A percentile compares a stretch with the other conserved stretches of the same genome.
Conservation (phyloP, 2,113 vertebrate species). For the Rostratula benghalensis region DNA sequence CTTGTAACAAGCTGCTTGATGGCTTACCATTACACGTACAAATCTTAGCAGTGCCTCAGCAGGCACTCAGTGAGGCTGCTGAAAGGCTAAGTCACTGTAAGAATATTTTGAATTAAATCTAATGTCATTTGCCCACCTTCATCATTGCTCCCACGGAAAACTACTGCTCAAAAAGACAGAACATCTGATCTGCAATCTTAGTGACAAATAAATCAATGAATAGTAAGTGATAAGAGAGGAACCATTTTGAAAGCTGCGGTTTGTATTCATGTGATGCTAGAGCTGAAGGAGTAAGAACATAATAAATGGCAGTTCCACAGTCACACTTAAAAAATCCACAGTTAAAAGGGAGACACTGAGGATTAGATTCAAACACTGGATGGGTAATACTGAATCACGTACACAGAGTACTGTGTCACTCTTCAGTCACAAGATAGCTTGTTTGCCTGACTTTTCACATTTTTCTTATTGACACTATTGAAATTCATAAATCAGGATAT, state of each 20-base stretch:
- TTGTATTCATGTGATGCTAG: background rate
- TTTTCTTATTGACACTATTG: background rate
- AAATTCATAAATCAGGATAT: background rate
- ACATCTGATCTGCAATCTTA: background rate
- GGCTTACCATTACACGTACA: background rate
- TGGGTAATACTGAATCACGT: background rate
- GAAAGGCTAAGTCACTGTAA: background rate
- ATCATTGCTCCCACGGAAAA: background rate
- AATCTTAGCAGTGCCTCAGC: background rate
- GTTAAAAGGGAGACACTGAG: background rate
- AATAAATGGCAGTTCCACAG: background rate
- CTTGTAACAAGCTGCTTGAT: constrained; percentile 1
- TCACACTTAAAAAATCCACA: background rate
- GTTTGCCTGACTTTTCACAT: background rate
- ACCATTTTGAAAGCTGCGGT: background rate
- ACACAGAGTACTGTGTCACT: background rate
- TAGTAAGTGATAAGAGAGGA: background rate
- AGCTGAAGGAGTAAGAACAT: background rate
- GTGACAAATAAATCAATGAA: background rate
- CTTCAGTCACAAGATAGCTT: background rate
- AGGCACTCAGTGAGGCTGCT: background rate
- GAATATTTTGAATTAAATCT: background rate
- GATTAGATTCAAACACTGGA: background rate
- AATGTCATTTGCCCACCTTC: background rate
- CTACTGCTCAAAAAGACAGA: background rate